Base-by-base conservation (phyloP, 1,140 invertebrate species). In the Neodiprion lecontei region DNA sequence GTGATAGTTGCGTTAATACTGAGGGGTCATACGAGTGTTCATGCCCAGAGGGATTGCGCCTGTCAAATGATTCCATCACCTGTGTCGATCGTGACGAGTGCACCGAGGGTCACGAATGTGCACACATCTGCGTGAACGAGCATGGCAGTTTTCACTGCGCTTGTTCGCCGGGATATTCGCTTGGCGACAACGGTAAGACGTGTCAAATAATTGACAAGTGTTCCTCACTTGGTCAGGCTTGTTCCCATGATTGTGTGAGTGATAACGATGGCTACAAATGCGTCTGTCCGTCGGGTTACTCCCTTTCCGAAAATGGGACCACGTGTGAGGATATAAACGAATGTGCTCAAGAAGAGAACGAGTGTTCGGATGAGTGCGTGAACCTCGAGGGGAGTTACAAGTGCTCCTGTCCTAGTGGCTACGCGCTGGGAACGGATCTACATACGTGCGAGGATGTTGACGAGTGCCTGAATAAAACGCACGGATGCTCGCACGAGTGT, bases 121-220 rank as follows among this genome's bases (percentile, higher is more conserved):
- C n/a, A 2, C 2, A 65, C 7, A 21, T 14, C 12, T 65, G 61
- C 61, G 17, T 65, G 12, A 65, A 65, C 17, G 12, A 0, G 12
- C 61, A 14, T 28, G 86, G 80, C 9, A 86, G 84, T 5, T 90
- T 89, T 72, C 78, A 82, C 48, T 91, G 90, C 74, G 80, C 84
- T 48, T 91, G 90, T 77, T 88, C 89, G 7, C 68, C 70, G 0
- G 90, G 90, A 5, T 77, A 74, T 77, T 2, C 72, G 86, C 17
- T 65, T 14, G 61, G 61, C 4, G 17, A 65, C 1, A 7, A 65
- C 7, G 12, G 12, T 17, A 14, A 14, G 12, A 65, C 61, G 12
- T 91, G 90, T 77, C 69, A 74, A 69, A 21, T n/a, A n/a, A 92
- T 96, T 40, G 94, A 97, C 81, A 96, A 97, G 86, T 97, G 96